Conservation (phyloP, 2,888 invertebrate species). For the Dendrolimus pini region DNA sequence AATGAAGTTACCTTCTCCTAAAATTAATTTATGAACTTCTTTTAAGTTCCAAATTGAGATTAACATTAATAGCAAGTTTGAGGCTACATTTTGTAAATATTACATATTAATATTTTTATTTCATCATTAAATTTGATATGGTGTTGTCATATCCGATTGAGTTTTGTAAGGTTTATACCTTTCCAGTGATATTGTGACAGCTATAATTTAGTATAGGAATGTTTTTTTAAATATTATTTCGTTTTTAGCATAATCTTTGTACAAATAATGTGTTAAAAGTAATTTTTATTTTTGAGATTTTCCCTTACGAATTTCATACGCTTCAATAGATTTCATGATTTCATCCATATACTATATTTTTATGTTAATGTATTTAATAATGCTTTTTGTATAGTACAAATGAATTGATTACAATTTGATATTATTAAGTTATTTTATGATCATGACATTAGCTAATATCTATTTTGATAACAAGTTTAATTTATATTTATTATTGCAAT, state of each 20-base stretch:
- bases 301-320: not conserved
- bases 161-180: constrained; percentile 18
- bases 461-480: not conserved
- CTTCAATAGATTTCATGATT: not conserved
- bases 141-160: not conserved
- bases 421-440: not conserved
- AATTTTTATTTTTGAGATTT: not conserved
- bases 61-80: constrained; percentile 4
- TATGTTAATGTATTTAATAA: not conserved
- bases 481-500: too few species aligned
- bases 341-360: not conserved
- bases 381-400: constrained; percentile 8
- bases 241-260: constrained; percentile 21
- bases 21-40: not conserved
- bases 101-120: not conserved
- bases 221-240: constrained; percentile 20
- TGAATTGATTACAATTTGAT: constrained; percentile 18
- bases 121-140: not conserved
- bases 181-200: constrained; percentile 45
- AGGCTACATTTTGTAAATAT: constrained; percentile 23
- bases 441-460: not conserved
- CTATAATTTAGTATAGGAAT: constrained; percentile 9
- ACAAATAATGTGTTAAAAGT: not conserved
- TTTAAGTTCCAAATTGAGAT: not conserved
- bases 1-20: not conserved